A percentile compares a stretch with the other conserved stretches of the same genome.
These are phyloP conservation scores for Ceryle rudis DNA, from an alignment of 2,797 vertebrate genomes.

Conservation along the genomic window DNA sequence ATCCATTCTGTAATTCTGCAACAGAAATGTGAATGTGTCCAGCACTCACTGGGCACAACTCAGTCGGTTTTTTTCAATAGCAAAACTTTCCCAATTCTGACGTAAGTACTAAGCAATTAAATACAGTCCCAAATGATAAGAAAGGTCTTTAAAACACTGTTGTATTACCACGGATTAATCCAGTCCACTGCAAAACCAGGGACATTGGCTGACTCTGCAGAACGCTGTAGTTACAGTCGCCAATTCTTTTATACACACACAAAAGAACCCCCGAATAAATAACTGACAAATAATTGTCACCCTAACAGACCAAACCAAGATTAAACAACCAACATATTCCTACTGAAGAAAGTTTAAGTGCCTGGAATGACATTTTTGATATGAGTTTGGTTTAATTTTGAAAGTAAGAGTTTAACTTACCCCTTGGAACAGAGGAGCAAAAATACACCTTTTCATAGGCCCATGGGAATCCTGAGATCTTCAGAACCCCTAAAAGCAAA, in stretches of 20 bases:
- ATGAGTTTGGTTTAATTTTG: background rate
- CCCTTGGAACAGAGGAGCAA: conserved; percentile 61
- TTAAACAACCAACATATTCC: background rate
- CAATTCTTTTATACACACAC: background rate
- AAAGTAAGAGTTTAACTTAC: conserved; percentile 48
- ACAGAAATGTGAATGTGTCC: rapidly evolving
- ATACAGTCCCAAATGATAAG: background rate
- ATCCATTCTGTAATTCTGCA: background rate
- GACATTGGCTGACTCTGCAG: background rate
- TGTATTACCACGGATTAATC: background rate
- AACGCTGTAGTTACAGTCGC: background rate
- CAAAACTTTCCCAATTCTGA: background rate
- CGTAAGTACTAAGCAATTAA: background rate
- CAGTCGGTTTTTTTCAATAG: background rate
- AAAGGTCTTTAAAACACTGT: background rate
- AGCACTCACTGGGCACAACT: rapidly evolving
- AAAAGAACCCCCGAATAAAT: background rate
- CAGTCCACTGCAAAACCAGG: background rate
- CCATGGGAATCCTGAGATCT: conserved; percentile 9
- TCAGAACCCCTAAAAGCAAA: conserved; percentile 16
- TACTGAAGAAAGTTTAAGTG: background rate
- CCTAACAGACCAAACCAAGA: background rate
- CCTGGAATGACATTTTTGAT: background rate
- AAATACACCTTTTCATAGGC: conserved; percentile 14
- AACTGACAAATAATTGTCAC: too few relatives aligned